Percentiles rank a stretch among this genome's conserved stretches.
Conservation (phyloP, 1,140 invertebrate species). For the Apis dorsata region DNA sequence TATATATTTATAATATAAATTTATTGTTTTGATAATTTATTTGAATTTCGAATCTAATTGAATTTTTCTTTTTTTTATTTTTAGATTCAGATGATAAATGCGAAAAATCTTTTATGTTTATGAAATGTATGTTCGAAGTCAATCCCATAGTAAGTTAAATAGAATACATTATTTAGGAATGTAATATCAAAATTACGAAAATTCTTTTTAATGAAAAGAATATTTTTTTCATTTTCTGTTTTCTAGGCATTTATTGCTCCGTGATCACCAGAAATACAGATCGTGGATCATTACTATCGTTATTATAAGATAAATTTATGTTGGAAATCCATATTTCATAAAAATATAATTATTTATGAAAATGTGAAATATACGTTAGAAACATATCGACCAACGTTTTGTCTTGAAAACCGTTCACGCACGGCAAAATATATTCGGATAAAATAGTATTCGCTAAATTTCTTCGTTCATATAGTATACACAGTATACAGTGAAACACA, state of each 20-base stretch:
- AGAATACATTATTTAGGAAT: not conserved
- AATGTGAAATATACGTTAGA: not conserved
- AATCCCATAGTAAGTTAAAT: slow-evolving; percentile 58
- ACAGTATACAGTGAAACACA: not conserved
- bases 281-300: not conserved
- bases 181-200: too few species aligned
- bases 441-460: not conserved
- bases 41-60: too few species aligned
- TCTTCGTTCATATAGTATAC: not conserved
- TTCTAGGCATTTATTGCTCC: slow-evolving; percentile 54
- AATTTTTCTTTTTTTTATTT: not conserved
- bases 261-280: not conserved
- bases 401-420: not conserved
- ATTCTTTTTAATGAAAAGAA: too few species aligned
- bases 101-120: slow-evolving; percentile 44
- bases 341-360: slow-evolving; percentile 2
- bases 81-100: slow-evolving; percentile 56
- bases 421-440: not conserved
- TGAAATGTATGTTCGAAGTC: slow-evolving; percentile 52
- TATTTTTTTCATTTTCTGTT: not conserved
- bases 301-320: not conserved
- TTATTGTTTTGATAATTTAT: not conserved
- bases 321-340: not conserved
- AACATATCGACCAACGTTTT: not conserved
- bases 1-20: not conserved